Evolutionary conservation across 2,113 vertebrate species (phyloP).

Genomic region (Clinocottus analis): DNA sequence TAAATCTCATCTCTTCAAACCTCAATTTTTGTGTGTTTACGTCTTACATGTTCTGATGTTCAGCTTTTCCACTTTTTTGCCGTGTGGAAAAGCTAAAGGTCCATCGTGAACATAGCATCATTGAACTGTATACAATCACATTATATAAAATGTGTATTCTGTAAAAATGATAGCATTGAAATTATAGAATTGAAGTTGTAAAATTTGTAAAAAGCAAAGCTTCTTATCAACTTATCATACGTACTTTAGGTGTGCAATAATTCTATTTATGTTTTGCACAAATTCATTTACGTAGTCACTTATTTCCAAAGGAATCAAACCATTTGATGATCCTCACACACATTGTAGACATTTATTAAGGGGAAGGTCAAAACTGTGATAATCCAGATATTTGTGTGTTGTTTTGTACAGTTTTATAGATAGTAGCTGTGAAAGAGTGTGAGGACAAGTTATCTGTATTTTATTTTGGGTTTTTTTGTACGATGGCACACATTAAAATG

Average conservation of each 20-base stretch:
- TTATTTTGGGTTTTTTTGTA: constrained; percentile 41
- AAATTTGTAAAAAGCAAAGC: constrained; percentile 41
- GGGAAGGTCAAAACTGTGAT: constrained; percentile 42
- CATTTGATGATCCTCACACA: constrained; percentile 22
- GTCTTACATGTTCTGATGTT: background rate
- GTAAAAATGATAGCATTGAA: constrained; percentile 1
- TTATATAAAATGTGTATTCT: constrained; percentile 17
- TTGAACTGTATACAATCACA: constrained; percentile 23
- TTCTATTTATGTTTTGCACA: constrained; percentile 47
- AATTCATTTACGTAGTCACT: constrained; percentile 5
- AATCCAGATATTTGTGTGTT: constrained; percentile 31
- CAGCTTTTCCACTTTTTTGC: constrained; percentile 16
- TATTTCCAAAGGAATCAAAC: constrained; percentile 36
- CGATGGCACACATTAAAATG: constrained; percentile 51
- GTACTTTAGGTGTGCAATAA: background rate
- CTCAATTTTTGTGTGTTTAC: background rate
- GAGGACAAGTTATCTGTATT: constrained; percentile 11
- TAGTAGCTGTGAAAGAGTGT: background rate
- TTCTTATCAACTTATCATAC: too few relatives aligned
- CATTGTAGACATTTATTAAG: constrained; percentile 8
- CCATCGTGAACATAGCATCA: constrained; percentile 1
- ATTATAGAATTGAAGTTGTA: constrained; percentile 5
- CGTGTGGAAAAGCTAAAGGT: background rate
- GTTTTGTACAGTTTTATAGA: constrained; percentile 72
- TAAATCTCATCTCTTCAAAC: background rate